phyloP scores from a whole-genome alignment of 2,888 invertebrate species.

The Lacanobia oleracea region DNA sequence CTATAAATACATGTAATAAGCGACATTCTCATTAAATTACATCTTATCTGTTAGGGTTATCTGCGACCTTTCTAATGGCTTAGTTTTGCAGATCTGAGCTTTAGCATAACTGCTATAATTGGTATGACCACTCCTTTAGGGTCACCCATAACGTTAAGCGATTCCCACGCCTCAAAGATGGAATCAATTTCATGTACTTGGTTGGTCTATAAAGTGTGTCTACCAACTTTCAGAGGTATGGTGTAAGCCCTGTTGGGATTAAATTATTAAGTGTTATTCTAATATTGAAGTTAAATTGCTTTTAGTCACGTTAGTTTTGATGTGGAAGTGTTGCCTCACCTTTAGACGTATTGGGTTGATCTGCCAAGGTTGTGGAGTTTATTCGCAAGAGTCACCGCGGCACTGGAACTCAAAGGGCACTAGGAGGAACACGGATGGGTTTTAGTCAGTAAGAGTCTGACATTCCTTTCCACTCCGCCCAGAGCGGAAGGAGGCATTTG shows the following conservation, averaged over 20 bases:
- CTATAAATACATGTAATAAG: conserved; percentile 46
- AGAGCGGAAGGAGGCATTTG: too few species aligned
- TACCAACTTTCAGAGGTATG: conserved; percentile 32
- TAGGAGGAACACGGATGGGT: too few species aligned
- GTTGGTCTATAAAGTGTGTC: conserved; percentile 22
- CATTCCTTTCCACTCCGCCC: too few species aligned
- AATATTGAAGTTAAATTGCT: conserved; percentile 23
- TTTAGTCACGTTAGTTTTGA: conserved; percentile 21
- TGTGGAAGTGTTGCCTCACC: neutral
- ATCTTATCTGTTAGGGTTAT: conserved; percentile 52
- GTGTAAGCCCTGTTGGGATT: conserved; percentile 12
- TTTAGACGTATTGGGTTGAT: neutral
- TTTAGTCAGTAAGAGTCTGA: too few species aligned
- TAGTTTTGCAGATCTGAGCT: conserved; percentile 46
- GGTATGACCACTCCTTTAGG: conserved; percentile 54
- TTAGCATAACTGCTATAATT: conserved; percentile 55
- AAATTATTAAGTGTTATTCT: conserved; percentile 28
- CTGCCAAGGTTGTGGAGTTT: too few species aligned
- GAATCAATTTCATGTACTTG: conserved; percentile 37
- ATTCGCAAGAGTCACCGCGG: too few species aligned
- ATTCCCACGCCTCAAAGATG: conserved; percentile 53
- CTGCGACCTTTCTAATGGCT: conserved; percentile 52
- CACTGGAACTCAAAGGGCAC: too few species aligned
- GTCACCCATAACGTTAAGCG: conserved; percentile 30
- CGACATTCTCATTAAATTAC: conserved; percentile 50